Evolutionary conservation across 2,888 invertebrate species (phyloP).

Genomic region (Nasonia oneida): DNA sequence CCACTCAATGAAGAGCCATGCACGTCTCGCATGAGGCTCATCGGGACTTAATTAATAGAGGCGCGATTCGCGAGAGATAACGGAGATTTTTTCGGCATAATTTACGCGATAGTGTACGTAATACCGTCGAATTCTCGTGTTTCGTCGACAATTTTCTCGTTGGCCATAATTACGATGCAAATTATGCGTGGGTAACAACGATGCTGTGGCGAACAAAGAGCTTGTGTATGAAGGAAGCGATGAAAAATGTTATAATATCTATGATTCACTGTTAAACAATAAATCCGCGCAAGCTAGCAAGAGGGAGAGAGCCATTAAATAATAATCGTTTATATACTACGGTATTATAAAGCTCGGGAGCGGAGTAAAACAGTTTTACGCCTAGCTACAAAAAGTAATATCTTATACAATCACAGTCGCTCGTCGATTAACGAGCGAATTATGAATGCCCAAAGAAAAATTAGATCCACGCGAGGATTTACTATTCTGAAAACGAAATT

Average conservation of each 20-base stretch:
- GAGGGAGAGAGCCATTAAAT: neutral
- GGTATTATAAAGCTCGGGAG: neutral
- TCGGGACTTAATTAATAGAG: neutral
- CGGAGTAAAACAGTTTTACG: neutral
- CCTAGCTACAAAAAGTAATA: neutral
- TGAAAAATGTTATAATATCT: neutral
- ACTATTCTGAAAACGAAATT: neutral
- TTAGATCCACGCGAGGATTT: neutral
- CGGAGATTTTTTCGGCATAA: neutral
- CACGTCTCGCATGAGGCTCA: neutral
- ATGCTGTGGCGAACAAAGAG: too few species aligned
- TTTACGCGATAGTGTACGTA: neutral
- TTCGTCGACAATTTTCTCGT: too few species aligned
- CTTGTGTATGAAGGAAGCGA: neutral
- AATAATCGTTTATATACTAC: neutral
- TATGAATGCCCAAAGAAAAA: conserved; percentile 1
- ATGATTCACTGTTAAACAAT: conserved; percentile 8
- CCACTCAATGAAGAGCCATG: neutral
- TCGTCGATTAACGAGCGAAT: neutral
- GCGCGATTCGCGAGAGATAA: neutral
- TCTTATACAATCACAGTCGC: neutral
- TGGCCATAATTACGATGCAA: too few species aligned
- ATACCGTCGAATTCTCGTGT: neutral
- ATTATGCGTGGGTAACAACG: too few species aligned
- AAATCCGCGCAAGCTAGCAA: neutral